phyloP scores from a whole-genome alignment of 2,888 invertebrate species.

The Lasius platythorax region DNA sequence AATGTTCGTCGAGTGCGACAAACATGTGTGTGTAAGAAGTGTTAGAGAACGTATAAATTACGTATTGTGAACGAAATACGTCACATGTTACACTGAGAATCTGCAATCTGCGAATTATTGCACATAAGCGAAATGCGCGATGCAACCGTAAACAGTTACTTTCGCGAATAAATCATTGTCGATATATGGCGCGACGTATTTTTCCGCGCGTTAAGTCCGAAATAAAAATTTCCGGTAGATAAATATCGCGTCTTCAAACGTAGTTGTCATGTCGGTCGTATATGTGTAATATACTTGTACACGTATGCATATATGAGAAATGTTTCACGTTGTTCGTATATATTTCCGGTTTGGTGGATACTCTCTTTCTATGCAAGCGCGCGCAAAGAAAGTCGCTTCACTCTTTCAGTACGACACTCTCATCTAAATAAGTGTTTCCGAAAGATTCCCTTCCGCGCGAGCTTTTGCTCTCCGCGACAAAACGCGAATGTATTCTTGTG shows the following conservation, averaged over 20 bases:
- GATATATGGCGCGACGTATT: not conserved
- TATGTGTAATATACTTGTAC: not conserved
- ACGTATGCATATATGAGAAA: not conserved
- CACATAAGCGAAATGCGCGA: not conserved
- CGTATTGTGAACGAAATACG: not conserved
- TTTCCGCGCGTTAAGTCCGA: not conserved
- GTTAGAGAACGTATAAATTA: not conserved
- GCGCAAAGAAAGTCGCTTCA: not conserved
- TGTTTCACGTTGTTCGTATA: not conserved
- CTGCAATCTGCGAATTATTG: not conserved
- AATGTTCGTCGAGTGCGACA: not conserved
- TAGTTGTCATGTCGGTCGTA: not conserved
- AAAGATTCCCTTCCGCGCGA: not conserved
- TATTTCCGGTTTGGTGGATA: slow-evolving; percentile 12
- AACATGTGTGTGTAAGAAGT: not conserved
- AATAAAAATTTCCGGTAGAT: slow-evolving; percentile 1
- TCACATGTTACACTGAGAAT: not conserved
- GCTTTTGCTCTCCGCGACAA: not conserved
- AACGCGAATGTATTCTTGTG: not conserved
- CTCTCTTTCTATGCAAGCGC: not conserved
- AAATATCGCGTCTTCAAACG: not conserved
- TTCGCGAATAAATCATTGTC: slow-evolving; percentile 13
- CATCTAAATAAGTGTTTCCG: slow-evolving; percentile 49
- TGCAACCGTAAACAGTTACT: not conserved
- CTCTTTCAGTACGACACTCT: not conserved